phyloP scores from a whole-genome alignment of 2,888 invertebrate genomes.

The Drosophila buzzatii region DNA sequence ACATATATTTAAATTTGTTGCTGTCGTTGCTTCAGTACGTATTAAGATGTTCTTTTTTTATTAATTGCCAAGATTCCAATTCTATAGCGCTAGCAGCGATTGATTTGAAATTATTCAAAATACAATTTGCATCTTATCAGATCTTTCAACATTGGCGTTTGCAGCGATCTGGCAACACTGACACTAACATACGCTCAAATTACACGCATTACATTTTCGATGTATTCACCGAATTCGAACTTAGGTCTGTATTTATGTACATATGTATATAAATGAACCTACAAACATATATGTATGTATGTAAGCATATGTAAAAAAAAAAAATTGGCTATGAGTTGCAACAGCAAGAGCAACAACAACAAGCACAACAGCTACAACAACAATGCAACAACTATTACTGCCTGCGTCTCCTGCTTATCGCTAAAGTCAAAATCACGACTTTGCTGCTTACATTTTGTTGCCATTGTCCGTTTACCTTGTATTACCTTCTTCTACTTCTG shows the following conservation, averaged over 20 bases:
- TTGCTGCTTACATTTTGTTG: conserved; percentile 48
- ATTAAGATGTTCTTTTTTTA: neutral
- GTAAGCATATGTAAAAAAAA: conserved; percentile 21
- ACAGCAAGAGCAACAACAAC: conserved; percentile 13
- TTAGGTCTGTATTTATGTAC: neutral
- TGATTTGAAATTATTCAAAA: neutral
- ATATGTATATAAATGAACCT: conserved; percentile 1
- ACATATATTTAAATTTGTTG: neutral
- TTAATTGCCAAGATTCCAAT: neutral
- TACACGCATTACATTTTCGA: conserved; percentile 47
- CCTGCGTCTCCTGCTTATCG: conserved; percentile 63
- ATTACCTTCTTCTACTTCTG: conserved; percentile 26
- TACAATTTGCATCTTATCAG: conserved; percentile 10
- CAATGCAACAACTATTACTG: conserved; percentile 35
- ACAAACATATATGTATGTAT: neutral
- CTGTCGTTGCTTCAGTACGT: neutral
- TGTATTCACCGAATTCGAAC: conserved; percentile 12
- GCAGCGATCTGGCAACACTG: conserved; percentile 38
- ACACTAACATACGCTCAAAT: conserved; percentile 17
- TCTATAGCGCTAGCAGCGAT: neutral
- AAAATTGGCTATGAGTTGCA: conserved; percentile 47
- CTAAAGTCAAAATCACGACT: conserved; percentile 76
- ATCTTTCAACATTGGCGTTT: neutral
- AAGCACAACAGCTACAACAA: conserved; percentile 13
- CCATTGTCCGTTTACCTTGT: conserved; percentile 46